Evolutionary conservation across 1,140 invertebrate genomes (phyloP), one percentile per base, ranked within the genome.

Genomic region (Drosophila kepulauana): DNA sequence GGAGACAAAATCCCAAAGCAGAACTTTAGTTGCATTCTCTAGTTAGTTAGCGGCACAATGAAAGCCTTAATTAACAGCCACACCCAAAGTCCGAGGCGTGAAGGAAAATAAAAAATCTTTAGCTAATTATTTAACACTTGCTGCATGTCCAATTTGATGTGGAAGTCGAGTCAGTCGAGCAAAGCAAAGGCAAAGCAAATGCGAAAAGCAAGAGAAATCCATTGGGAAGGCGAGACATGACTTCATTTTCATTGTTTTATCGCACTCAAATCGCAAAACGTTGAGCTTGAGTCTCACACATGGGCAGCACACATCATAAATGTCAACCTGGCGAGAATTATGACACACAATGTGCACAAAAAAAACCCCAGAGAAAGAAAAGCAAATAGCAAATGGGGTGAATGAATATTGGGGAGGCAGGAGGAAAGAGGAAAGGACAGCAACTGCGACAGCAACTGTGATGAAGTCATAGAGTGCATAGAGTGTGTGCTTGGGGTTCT

Each of bases 251-350:
- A 90, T 90, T 90, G 86, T 79, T 79, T 89, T 89, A 89, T 89
- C 85, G 78, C 75, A 65, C 35, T 20, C 38, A 64, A 75, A 86
- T 86, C 82, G 75, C 67, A 43, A 43, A 74, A 62, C 67, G 61
- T 71, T 52, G 62, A 77, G 81, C 85, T 71, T 52, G 62, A 77
- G 81, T 85, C 76, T 90, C 86, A 75, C 79, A 38, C 35, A 38
- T 91, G 80, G 72, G 80, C 81, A 16, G 43, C 59, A 87, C 82
- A 91, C 88, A 91, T 91, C 88, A 91, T 91, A 91, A 91, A 91
- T 91, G 88, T 91, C 88, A 91, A 79, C 78, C 71, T 73, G 71
- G 89, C 75, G 75, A 91, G 82, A 91, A 87, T 88, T 91, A 91
- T 91, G 82, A 81, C 82, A 88, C 70, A 81, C 64, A 88, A 68